Base-by-base conservation (phyloP, 2,888 invertebrate genomes). In the Troides oblongomaculatus region DNA sequence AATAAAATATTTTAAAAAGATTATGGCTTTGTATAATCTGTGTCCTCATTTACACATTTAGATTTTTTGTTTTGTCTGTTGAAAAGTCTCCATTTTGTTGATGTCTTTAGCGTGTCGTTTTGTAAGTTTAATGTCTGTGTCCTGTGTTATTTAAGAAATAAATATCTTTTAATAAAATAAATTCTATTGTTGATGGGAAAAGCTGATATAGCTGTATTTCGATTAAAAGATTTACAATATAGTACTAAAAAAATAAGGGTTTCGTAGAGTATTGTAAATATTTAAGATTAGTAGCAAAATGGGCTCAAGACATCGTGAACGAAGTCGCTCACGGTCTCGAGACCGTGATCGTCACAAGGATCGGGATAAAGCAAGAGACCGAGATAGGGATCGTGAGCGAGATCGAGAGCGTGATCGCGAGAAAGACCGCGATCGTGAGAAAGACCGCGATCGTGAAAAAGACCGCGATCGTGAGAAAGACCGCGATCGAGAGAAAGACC, bases 221-320 rank as follows among this genome's bases (percentile, higher is more conserved):
- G 17, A n/a, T 53, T 6, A 53, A n/a, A n/a, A 53, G 2, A 53
- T 53, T 53, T 18, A 17, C n/a, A 18, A 10, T 39, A 7, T 7
- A 39, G 39, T 39, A 8, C 1, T 39, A 39, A 10, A 39, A 10
- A 39, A 10, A 39, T 39, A 39, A 39, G 10, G 39, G 39, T 39
- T 39, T 39, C 1, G 8, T 39, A 18, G 10, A 17, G 10, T 53
- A 17, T 53, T 1, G 39, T 39, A 39, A 8, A 6, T 10, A 14
- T 2, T 30, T 30, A 69, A 64, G 17, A 66, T 56, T 43, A 62
- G 56, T 46, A 64, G n/a, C 30, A 73, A 64, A 69, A 94, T 94
- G 94, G 93, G 94, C 77, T 93, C 94, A 21, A 86, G 93, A 68
- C 93, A 93, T 76, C 90, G 93, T 30, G 93, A 93, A 72, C 85